phyloP scores from a whole-genome alignment of 2,113 vertebrate species.

The Trichechus manatus region DNA sequence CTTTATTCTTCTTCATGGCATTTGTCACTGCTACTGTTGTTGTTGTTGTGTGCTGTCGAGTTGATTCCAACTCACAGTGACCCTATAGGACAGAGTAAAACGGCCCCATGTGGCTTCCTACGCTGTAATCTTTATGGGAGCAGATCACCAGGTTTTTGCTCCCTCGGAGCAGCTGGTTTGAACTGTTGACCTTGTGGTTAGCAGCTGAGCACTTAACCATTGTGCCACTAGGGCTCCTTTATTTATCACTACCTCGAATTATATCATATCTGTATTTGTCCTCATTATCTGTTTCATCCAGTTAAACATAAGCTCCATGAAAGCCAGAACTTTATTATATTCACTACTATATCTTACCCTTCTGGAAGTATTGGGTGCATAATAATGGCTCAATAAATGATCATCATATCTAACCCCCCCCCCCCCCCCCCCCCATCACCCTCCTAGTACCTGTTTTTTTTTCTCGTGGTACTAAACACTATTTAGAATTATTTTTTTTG shows the following conservation, averaged over 20 bases:
- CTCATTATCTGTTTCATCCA: not conserved
- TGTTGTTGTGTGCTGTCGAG: not conserved
- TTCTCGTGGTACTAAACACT: not conserved
- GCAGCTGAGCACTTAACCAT: not conserved
- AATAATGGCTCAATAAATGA: constrained; percentile 7
- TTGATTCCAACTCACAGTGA: not conserved
- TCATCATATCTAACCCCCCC: not conserved
- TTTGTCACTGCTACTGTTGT: not conserved
- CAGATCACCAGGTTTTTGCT: not conserved
- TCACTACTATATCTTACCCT: not conserved
- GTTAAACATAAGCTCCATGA: not conserved
- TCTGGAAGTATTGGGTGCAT: not conserved
- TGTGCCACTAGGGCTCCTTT: not conserved
- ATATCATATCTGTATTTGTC: not conserved
- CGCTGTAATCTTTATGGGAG: not conserved
- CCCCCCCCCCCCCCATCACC: not conserved
- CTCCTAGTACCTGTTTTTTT: not conserved
- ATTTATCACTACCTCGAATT: not conserved
- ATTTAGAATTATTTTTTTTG: not conserved
- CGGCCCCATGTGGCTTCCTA: not conserved
- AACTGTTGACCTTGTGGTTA: not conserved
- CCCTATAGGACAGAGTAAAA: not conserved
- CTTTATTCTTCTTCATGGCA: not conserved
- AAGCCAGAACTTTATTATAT: not conserved
- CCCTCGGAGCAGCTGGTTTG: not conserved